Evolutionary conservation across 2,888 invertebrate genomes (phyloP), one percentile per base, ranked within the genome.

Genomic region (Drosophila picticornis): DNA sequence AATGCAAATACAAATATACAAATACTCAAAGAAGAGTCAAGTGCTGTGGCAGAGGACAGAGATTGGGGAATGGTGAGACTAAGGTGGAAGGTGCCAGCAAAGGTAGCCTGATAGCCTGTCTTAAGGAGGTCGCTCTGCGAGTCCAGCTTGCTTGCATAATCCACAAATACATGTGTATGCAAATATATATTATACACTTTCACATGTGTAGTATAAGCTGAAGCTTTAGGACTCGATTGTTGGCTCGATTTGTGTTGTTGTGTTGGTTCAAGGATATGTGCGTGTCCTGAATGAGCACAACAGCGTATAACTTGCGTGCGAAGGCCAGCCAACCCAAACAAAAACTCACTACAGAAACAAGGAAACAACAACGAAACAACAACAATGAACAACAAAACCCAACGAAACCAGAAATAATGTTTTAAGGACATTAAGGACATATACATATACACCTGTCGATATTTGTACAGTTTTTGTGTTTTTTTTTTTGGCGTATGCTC

Each of bases 381-480:
- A 62, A 50, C 31, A 63, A 56, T 13, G 29, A 48, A 7, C 25
- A 46, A 55, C 67, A 56, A 76, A 62, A 80, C 69, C 60, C 16
- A 55, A n/a, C 73, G 72, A 75, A 81, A 70, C 74, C 69, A 74
- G 80, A 70, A 86, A 71, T 77, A 69, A 76, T 90, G 86, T 80
- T 81, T 72, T 65, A 82, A 80, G 90, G 91, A 89, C 88, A 89
- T 87, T 87, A 81, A 77, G 85, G 90, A 81, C 78, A 58, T 67
- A 32, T 11, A 56, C 38, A 38, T 50, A 83, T 82, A 88, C 90
- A 90, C 91, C 86, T 90, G 89, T 91, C 91, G 87, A 88, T 84
- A 89, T 82, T 81, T 75, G 72, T 86, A 86, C 74, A 87, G 88
- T 83, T 40, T 46, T 5, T 16, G 38, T 38, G 84, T 84, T 79